A percentile compares a stretch with the other conserved stretches of the same genome.
These are phyloP conservation scores for Rhabdomys pumilio DNA, from an alignment of 2,797 vertebrate genomes.

Conservation along the genomic window DNA sequence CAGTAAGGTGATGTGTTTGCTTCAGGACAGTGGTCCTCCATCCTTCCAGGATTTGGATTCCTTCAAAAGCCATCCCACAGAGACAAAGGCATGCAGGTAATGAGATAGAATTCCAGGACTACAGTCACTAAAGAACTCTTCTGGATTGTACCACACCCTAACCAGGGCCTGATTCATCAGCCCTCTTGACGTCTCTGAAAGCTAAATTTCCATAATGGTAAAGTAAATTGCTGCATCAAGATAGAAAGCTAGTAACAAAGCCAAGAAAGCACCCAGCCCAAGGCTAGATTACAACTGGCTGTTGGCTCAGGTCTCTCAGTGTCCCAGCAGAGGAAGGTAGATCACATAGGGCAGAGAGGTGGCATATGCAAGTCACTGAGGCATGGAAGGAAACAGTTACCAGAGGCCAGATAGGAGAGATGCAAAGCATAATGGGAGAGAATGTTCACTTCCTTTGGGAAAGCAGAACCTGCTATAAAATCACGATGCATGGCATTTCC, in stretches of 20 bases:
- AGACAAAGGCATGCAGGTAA: neutral
- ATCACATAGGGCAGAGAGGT: neutral
- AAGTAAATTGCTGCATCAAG: neutral
- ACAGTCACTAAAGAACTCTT: neutral
- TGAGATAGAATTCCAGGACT: neutral
- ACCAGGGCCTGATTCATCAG: neutral
- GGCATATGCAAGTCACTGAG: neutral
- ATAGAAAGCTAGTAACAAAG: neutral
- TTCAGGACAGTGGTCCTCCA: neutral
- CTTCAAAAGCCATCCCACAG: neutral
- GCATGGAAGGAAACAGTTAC: neutral
- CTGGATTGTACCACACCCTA: neutral
- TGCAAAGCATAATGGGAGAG: neutral
- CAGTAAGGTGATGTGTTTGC: neutral
- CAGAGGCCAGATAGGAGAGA: accelerated
- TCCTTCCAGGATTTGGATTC: neutral
- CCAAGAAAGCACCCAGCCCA: neutral
- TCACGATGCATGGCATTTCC: neutral
- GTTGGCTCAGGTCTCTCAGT: neutral
- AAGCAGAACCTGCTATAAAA: neutral
- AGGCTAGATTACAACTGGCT: neutral
- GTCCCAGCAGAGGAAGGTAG: neutral
- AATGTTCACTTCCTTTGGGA: neutral
- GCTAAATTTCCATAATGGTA: slow-evolving; percentile 16
- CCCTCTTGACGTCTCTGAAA: slow-evolving; percentile 2